Evolutionary conservation across 2,797 vertebrate genomes (phyloP), one percentile per base, ranked within the genome.

Genomic region (Gymnopithys bicolor): DNA sequence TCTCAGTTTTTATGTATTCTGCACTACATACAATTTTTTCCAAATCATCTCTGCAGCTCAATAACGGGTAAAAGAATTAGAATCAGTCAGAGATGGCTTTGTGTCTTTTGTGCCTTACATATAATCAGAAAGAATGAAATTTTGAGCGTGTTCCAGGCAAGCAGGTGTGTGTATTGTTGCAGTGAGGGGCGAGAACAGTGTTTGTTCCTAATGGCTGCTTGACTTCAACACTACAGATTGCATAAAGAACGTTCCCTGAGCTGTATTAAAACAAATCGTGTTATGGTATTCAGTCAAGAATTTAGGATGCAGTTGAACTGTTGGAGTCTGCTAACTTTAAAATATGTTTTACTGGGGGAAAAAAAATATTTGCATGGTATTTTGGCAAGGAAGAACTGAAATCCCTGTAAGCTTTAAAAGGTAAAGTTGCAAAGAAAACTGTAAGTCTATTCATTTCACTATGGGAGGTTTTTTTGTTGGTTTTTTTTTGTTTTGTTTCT

Each of bases 161-260:
- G 58, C 91, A 94, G 90, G 85, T 94, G 66, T 80, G 90, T 41
- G 56, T 89, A 89, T 94, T 96, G 74, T 95, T 96, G 74, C 67
- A 85, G 91, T 58, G 59, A 45, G 77, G 71, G 59, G 81, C 3
- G 35, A 91, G 84, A 93, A 15, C 45, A n/a, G 64, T 35, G 80
- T 82, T 95, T 89, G 77, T 94, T 96, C 87, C 60, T 95, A 95
- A 93, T 92, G 93, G 93, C 74, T 92, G 71, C 66, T 88, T 81
- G 73, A 93, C 55, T 93, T 96, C 80, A 89, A 25, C 64, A 58
- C 80, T 70, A 53, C 94, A 95, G 87, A 91, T 91, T 96, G 87
- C 80, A 48, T 43, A 67, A 90, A 95, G 62, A 92, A 84, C 94
- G 77, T 91, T 95, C 48, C 84, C 69, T 87, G 81, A 84, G 32